Evolutionary conservation across 2,888 invertebrate genomes (phyloP).

Genomic region (Euzetes globulus): DNA sequence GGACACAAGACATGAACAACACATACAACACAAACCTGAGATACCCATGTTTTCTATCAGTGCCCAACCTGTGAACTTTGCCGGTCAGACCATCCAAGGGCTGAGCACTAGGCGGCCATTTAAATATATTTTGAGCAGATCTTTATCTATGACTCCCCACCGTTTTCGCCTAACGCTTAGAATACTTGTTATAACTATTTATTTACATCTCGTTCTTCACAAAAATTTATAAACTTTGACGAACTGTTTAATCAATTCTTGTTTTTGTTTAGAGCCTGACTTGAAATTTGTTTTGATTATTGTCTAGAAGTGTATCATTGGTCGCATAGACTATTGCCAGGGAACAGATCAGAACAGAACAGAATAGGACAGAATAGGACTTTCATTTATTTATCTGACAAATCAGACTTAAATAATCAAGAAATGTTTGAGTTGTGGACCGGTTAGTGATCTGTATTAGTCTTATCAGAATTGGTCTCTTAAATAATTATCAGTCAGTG

Average conservation of each 20-base stretch:
- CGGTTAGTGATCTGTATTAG: background rate
- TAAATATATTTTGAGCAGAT: slow-evolving; percentile 11
- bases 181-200: slow-evolving; percentile 25
- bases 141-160: slow-evolving; percentile 20
- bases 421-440: background rate
- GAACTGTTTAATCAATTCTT: slow-evolving; percentile 24
- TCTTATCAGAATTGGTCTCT: background rate
- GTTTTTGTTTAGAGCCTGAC: background rate
- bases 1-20: background rate
- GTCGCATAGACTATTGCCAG: background rate
- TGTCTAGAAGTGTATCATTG: background rate
- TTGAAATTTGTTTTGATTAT: slow-evolving; percentile 5
- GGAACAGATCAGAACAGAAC: no score
- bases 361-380: no score
- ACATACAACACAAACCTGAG: background rate
- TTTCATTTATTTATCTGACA: no score
- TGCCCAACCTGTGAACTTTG: slow-evolving; percentile 30
- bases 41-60: slow-evolving; percentile 21
- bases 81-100: background rate
- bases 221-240: slow-evolving; percentile 23
- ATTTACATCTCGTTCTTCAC: background rate
- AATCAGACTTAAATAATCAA: no score
- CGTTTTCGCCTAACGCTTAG: slow-evolving; percentile 25
- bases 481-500: slow-evolving; percentile 2
- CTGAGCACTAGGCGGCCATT: slow-evolving; percentile 13